Evolutionary conservation across 37 sponge, comb jelly and placozoan species (phyloP).

Genomic region (Spongilla lacustris): DNA sequence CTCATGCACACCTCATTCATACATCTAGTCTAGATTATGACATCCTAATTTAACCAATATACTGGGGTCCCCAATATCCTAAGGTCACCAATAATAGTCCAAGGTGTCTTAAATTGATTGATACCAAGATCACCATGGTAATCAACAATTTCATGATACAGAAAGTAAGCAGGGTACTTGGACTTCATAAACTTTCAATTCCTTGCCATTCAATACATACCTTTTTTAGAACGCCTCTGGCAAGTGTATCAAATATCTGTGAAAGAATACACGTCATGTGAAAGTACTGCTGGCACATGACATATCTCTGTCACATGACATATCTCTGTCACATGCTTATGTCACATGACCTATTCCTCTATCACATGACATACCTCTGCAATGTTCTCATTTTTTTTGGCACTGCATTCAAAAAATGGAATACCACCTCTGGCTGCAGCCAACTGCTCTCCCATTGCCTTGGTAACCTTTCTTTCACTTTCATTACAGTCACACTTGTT

Average conservation of each 20-base stretch:
- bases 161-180: too few species aligned
- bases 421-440: conserved; percentile 69
- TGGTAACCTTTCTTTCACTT: conserved; percentile 65
- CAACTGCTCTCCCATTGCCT: conserved; percentile 75
- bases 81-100: too few species aligned
- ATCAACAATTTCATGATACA: too few species aligned
- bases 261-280: background rate
- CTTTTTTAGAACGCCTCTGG: conserved; percentile 56
- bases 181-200: background rate
- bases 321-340: background rate
- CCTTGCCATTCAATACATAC: background rate
- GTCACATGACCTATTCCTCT: background rate
- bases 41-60: too few species aligned
- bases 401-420: conserved; percentile 89
- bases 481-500: conserved; percentile 93
- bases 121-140: too few species aligned
- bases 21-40: too few species aligned
- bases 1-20: too few species aligned
- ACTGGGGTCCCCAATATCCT: too few species aligned
- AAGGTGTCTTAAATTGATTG: too few species aligned
- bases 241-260: conserved; percentile 59
- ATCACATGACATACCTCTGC: conserved; percentile 55
- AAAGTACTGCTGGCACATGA: background rate
- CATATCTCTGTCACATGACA: conserved; percentile 31
- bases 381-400: conserved; percentile 88